Evolutionary conservation across 2,888 invertebrate species (phyloP), one percentile per base, ranked within the genome.

Genomic region (Drosophila falleni): DNA sequence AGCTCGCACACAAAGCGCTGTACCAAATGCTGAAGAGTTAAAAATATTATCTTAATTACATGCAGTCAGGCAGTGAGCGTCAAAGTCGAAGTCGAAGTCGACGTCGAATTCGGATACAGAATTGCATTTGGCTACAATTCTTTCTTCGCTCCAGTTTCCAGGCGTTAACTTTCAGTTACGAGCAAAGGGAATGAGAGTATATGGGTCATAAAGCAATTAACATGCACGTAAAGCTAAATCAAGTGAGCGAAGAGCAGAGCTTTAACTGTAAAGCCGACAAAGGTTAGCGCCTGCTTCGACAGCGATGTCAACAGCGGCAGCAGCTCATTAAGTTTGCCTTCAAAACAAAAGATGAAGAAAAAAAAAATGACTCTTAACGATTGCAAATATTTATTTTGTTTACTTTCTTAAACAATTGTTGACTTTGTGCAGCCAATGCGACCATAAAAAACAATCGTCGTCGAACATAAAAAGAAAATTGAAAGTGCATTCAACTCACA

Each of bases 201-300:
- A 74, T 87, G 80, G 86, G 86, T 80, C 85, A 87, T 78, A 80
- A 83, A 79, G 72, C 71, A 87, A 87, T 86, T 85, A 87, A 71
- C 81, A 61, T 72, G 74, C 69, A 74, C 63, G 69, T 79, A 62
- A 74, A 74, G 67, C 61, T 69, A 81, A 84, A 81, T 81, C 80
- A 67, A 61, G 75, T 69, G 82, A 71, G 77, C 50, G 78, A 76
- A 59, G 68, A 64, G 62, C 68, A 55, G 49, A 67, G 73, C 50
- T 73, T 76, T 80, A 84, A 86, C 84, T 81, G 86, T 85, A 81
- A 84, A 81, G 78, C 78, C 80, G 73, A 70, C 73, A 80, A 78
- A 80, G 80, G 75, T 80, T 71, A 71, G 55, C 71, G 68, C 13
- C 74, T 35, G 49, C 46, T 46, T 33, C 62, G 51, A 26, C 56